Evolutionary conservation across 2,113 vertebrate species (phyloP).

Genomic region (Probosciger aterrimus): DNA sequence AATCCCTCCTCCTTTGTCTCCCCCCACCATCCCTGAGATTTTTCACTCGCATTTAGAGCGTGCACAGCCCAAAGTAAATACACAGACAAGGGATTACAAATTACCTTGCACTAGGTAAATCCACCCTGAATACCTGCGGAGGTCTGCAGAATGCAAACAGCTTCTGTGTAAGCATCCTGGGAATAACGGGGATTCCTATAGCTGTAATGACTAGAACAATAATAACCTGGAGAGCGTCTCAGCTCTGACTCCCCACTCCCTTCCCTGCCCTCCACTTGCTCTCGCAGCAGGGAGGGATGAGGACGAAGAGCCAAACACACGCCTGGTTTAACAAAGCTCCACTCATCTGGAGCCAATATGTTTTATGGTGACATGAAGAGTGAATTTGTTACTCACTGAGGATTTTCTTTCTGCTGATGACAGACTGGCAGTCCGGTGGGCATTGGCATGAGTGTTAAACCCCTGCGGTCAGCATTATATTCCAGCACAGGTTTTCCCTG

Average conservation of each 20-base stretch:
- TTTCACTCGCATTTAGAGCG: not conserved
- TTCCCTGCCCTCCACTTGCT: slow-evolving; percentile 49
- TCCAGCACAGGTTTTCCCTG: not conserved
- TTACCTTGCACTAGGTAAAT: slow-evolving; percentile 39
- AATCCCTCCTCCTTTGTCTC: not conserved
- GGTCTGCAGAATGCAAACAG: not conserved
- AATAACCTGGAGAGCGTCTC: not conserved
- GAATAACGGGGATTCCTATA: slow-evolving; percentile 3
- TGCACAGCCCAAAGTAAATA: not conserved
- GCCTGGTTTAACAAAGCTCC: not conserved
- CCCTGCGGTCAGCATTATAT: not conserved
- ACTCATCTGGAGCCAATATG: slow-evolving; percentile 4
- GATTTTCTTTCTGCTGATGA: not conserved
- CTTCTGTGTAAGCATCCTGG: slow-evolving; percentile 10
- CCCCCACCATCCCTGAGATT: not conserved
- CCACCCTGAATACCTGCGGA: not conserved
- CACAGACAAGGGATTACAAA: slow-evolving; percentile 30
- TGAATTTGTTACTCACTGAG: not conserved
- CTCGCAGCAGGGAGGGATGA: not conserved
- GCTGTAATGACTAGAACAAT: slow-evolving; percentile 34
- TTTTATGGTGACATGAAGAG: not conserved
- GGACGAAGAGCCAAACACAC: not conserved
- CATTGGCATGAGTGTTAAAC: not conserved
- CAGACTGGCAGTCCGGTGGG: not conserved
- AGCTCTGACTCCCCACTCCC: not conserved